Base-by-base conservation (phyloP, 2,797 vertebrate species). In the Lacerta agilis region DNA sequence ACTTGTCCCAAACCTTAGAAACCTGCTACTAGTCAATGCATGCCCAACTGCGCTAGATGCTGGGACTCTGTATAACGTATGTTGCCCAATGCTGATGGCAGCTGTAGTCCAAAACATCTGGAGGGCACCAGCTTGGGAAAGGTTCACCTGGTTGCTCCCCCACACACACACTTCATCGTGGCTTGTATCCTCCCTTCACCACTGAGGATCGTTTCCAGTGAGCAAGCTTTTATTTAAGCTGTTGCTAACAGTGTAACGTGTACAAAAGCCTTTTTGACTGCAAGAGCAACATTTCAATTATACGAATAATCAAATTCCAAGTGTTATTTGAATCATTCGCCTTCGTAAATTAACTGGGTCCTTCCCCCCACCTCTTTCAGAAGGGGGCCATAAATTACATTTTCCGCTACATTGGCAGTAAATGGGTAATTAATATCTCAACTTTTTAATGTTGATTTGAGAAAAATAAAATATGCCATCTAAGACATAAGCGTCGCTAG, bases 391-490 rank as follows among this genome's bases (percentile, higher is more conserved):
- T 98, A 98, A 98, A 99, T 99, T 98, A 98, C 97, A 98, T 98
- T 99, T 99, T 99, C 98, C 97, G 93, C 97, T 98, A 99, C 98
- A 99, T 98, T 99, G 98, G 96, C 97, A 97, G 97, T 97, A 96
- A 98, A 98, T 97, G 98, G 98, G 97, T 98, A 98, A 99, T 99
- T 99, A 98, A 98, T 99, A 99, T 97, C 97, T 97, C 97, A 97
- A 98, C 96, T 96, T 98, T 98, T 97, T 97, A 97, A 96, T 98
- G 97, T 97, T 96, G 97, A 97, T 97, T 98, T 98, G 95, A 96
- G 96, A 91, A 96, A 97, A 97, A 97, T 96, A 96, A 96, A 97
- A 96, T 95, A 96, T 96, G 94, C 94, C 94, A 94, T 93, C 89
- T 92, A 95, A 96, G 94, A 96, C 96, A 96, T 95, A 95, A 96